phyloP scores from a whole-genome alignment of 2,888 invertebrate genomes.

The Cheiracanthium punctorium region DNA sequence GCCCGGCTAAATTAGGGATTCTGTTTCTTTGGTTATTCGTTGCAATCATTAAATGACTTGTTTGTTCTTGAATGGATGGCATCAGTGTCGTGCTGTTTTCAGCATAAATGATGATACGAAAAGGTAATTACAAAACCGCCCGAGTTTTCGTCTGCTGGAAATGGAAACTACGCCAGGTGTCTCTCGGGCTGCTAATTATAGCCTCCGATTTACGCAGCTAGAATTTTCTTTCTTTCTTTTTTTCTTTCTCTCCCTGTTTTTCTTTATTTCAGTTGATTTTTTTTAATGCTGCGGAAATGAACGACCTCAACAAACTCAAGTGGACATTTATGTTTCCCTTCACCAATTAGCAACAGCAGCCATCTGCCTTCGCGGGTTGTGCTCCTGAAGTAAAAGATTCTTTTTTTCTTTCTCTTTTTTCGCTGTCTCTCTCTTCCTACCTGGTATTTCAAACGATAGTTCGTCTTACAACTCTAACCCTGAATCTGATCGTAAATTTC shows the following conservation, averaged over 20 bases:
- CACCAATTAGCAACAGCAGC: slow-evolving; percentile 51
- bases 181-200: slow-evolving; percentile 62
- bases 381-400: background rate
- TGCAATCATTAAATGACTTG: slow-evolving; percentile 3
- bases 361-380: slow-evolving; percentile 26
- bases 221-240: slow-evolving; percentile 11
- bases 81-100: background rate
- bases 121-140: slow-evolving; percentile 62
- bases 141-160: slow-evolving; percentile 47
- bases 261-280: background rate
- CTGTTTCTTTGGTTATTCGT: background rate
- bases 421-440: background rate
- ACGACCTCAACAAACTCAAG: slow-evolving; percentile 27
- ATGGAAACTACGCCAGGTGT: slow-evolving; percentile 53
- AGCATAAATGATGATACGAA: slow-evolving; percentile 53
- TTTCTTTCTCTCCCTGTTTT: background rate
- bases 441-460: no score
- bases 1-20: background rate
- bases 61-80: slow-evolving; percentile 8
- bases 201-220: slow-evolving; percentile 61
- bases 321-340: slow-evolving; percentile 30
- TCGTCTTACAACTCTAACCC: background rate
- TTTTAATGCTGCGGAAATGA: slow-evolving; percentile 32
- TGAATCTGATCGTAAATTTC: background rate
- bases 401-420: background rate